Percentiles rank a stretch among this genome's conserved stretches.
Conservation (phyloP, 2,113 vertebrate genomes). For the Paradoxurus hermaphroditus region DNA sequence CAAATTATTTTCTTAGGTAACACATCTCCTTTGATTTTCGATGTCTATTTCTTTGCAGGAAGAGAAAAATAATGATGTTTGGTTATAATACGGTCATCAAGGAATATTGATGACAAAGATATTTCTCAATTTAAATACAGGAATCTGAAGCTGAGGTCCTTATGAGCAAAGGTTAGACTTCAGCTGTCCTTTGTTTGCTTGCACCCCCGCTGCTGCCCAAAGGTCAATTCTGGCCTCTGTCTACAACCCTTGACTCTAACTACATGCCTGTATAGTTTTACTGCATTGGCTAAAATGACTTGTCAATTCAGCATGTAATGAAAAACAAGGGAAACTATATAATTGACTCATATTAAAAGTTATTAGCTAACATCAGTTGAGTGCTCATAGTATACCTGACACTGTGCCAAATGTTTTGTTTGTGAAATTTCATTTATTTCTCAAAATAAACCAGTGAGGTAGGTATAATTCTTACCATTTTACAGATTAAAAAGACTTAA, state of each 20-base stretch:
- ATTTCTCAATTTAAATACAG: neutral
- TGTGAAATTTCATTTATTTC: neutral
- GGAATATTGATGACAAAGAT: neutral
- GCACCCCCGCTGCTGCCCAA: neutral
- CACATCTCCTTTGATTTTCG: neutral
- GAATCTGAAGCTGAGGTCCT: neutral
- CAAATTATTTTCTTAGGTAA: neutral
- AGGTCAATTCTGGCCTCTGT: neutral
- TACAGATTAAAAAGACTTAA: neutral
- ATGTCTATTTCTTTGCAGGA: neutral
- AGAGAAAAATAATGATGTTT: neutral
- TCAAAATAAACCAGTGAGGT: neutral
- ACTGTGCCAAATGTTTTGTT: neutral
- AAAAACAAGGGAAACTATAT: neutral
- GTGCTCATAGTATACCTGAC: neutral
- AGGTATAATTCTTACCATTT: neutral
- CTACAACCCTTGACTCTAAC: neutral
- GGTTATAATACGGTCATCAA: neutral
- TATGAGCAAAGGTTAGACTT: neutral
- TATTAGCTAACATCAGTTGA: neutral
- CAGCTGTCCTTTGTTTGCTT: neutral
- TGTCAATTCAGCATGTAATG: neutral
- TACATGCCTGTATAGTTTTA: neutral
- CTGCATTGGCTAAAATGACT: neutral
- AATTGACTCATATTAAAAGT: neutral